Conservation (phyloP, 2,888 invertebrate species). For the Oligia strigilis region DNA sequence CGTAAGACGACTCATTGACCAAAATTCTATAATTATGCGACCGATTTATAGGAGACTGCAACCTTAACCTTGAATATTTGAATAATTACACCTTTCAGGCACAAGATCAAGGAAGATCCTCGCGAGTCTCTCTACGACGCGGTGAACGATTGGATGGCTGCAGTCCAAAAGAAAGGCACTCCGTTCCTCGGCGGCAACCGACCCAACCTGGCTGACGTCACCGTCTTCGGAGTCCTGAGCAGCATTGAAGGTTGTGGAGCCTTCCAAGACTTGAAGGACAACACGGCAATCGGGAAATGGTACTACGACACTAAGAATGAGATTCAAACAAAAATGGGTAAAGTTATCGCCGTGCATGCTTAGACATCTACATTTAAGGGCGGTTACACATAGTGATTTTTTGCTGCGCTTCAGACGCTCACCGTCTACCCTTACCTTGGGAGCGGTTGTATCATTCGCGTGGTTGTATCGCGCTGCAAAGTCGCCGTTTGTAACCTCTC, state of each 20-base stretch:
- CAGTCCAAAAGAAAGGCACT: conserved; percentile 92
- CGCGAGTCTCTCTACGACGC: conserved; percentile 97
- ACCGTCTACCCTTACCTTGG: neutral
- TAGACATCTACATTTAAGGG: conserved; percentile 32
- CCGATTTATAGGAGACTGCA: neutral
- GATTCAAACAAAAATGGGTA: conserved; percentile 91
- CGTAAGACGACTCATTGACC: no score
- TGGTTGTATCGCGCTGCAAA: neutral
- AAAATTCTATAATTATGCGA: neutral
- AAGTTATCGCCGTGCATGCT: conserved; percentile 73
- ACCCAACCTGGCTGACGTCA: conserved; percentile 98
- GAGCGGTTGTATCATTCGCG: neutral
- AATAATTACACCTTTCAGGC: conserved; percentile 86
- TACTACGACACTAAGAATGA: conserved; percentile 93
- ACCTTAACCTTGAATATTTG: neutral
- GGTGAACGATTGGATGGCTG: conserved; percentile 94
- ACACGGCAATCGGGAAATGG: conserved; percentile 95
- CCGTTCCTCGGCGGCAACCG: conserved; percentile 96
- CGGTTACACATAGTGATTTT: neutral
- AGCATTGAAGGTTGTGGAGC: conserved; percentile 98
- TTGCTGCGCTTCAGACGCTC: neutral
- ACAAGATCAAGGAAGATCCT: conserved; percentile 96
- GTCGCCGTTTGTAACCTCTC: conserved; percentile 8
- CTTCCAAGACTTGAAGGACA: conserved; percentile 94
- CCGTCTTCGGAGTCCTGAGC: conserved; percentile 96